These are phyloP conservation scores for Eupithecia abbreviata DNA, from an alignment of 2,888 invertebrate genomes.

Conservation along the genomic window DNA sequence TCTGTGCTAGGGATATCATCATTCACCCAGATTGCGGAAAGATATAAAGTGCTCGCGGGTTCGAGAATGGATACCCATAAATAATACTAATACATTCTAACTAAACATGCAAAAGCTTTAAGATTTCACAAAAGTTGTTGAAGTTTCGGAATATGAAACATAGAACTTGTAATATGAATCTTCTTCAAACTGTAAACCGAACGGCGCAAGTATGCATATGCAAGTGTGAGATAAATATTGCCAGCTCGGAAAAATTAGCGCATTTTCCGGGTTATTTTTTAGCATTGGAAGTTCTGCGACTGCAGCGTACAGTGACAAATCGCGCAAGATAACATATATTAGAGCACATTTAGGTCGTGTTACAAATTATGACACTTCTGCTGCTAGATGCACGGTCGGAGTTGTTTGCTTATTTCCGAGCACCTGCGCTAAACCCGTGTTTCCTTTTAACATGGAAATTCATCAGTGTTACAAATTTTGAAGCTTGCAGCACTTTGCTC, in stretches of 20 bases:
- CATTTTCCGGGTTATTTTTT: slow-evolving; percentile 19
- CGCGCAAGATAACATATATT: slow-evolving; percentile 16
- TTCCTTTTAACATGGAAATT: slow-evolving; percentile 16
- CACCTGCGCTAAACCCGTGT: slow-evolving; percentile 18
- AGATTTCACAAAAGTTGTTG: slow-evolving; percentile 12
- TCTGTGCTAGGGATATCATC: slow-evolving; percentile 31
- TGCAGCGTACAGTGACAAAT: slow-evolving; percentile 25
- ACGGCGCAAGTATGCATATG: slow-evolving; percentile 18
- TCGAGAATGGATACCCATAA: slow-evolving; percentile 3
- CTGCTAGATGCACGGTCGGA: slow-evolving; percentile 20
- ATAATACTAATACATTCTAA: slow-evolving; percentile 4
- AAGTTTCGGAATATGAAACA: slow-evolving; percentile 18
- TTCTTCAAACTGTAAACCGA: slow-evolving; percentile 25
- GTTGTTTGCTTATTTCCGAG: slow-evolving; percentile 28
- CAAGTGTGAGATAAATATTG: slow-evolving; percentile 23
- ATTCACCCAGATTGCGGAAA: slow-evolving; percentile 16
- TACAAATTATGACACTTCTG: slow-evolving; percentile 31
- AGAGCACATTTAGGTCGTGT: slow-evolving; percentile 25
- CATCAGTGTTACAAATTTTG: slow-evolving; percentile 11
- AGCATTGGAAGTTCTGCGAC: slow-evolving; percentile 2
- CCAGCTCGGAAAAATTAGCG: slow-evolving; percentile 22
- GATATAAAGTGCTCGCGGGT: not conserved
- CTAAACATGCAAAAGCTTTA: not conserved
- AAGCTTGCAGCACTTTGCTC: not conserved
- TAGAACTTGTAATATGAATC: slow-evolving; percentile 34